Percentiles rank a stretch among this genome's conserved stretches.
Evolutionary conservation across 2,888 invertebrate genomes (phyloP).

Genomic region (Blera fallax): DNA sequence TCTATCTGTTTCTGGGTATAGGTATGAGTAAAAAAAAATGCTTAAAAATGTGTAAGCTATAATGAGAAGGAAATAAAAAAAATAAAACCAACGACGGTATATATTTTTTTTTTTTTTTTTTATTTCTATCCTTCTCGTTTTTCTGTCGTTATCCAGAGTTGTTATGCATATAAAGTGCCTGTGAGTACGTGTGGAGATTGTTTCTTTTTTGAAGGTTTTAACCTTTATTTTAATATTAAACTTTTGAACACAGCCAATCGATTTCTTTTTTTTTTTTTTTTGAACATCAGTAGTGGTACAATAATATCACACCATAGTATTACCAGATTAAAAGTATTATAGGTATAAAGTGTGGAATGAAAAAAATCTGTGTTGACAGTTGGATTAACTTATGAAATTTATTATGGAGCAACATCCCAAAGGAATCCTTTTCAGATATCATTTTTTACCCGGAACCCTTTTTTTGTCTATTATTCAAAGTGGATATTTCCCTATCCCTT

Average conservation of each 20-base stretch:
- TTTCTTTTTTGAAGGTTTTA: neutral
- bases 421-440: constrained; percentile 28
- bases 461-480: neutral
- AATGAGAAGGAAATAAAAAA: constrained; percentile 23
- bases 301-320: constrained; percentile 21
- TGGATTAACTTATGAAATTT: constrained; percentile 64
- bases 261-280: constrained; percentile 42
- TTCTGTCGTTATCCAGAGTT: neutral
- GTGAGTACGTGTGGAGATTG: constrained; percentile 39
- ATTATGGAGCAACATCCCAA: constrained; percentile 37
- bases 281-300: constrained; percentile 12
- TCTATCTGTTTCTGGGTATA: constrained; percentile 5
- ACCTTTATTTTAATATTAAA: neutral
- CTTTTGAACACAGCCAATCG: constrained; percentile 47
- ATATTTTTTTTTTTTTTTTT: constrained; percentile 1
- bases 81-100: neutral
- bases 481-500: neutral
- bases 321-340: constrained; percentile 24
- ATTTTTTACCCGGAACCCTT: constrained; percentile 6
- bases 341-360: too few species aligned
- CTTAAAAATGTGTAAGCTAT: constrained; percentile 23
- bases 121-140: neutral
- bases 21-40: neutral
- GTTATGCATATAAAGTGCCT: constrained; percentile 40
- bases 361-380: constrained; percentile 57